Evolutionary conservation across 1,140 invertebrate genomes (phyloP).

Genomic region (Agrypnia vestita): DNA sequence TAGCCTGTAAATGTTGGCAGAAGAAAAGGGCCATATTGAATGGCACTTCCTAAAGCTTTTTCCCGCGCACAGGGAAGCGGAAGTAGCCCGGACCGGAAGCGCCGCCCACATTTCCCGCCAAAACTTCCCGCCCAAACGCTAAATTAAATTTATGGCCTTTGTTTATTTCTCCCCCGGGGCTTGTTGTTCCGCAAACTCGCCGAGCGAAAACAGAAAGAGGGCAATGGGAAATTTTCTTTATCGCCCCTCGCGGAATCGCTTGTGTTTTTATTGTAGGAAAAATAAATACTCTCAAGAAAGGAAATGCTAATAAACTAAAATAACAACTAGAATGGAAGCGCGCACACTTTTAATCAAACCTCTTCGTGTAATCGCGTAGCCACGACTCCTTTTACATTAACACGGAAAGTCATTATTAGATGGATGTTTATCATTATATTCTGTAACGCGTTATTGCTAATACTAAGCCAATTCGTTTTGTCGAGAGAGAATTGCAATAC

Average conservation of each 20-base stretch:
- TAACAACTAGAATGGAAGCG: conserved; percentile 35
- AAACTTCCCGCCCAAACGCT: conserved; percentile 40
- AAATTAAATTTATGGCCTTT: conserved; percentile 41
- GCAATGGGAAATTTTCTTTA: conserved; percentile 37
- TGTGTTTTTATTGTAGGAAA: conserved; percentile 30
- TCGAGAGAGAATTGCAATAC: too few species aligned
- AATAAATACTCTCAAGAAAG: conserved; percentile 19
- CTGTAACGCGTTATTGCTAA: too few species aligned
- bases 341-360: too few species aligned
- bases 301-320: conserved; percentile 35
- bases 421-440: too few species aligned
- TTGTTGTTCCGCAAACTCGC: neutral
- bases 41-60: conserved; percentile 38
- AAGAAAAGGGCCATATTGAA: conserved; percentile 21
- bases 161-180: conserved; percentile 12
- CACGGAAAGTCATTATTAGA: too few species aligned
- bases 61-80: conserved; percentile 25
- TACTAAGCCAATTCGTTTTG: too few species aligned
- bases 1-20: conserved; percentile 11
- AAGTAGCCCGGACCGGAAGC: conserved; percentile 40
- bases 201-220: conserved; percentile 32
- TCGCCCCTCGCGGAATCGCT: conserved; percentile 5
- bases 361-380: too few species aligned
- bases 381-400: too few species aligned
- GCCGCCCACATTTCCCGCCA: conserved; percentile 38